Base-by-base conservation (phyloP, 2,113 vertebrate species). In the Apteryx owenii region DNA sequence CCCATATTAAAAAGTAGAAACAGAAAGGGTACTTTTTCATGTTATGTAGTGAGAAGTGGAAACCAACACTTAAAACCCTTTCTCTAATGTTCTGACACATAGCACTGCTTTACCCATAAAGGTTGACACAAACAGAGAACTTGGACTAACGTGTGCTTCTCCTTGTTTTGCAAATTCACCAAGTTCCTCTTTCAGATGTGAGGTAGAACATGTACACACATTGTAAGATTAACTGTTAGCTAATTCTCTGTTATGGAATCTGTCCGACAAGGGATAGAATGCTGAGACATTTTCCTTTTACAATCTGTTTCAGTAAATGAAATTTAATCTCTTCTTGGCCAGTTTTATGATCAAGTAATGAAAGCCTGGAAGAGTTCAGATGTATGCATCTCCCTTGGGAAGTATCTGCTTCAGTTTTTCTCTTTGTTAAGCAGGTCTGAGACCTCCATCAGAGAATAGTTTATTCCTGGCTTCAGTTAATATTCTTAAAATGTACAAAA, bases 251-350 rank as follows among this genome's bases (percentile, higher is more conserved):
- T 20, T 69, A 78, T 81, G 75, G 78, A 91, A 88, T 78, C 69
- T 6, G 3, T 72, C 71, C 93, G 85, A 92, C 79, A 72, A 77
- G 14, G 44, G 82, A 78, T 72, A 96, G 68, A 76, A 60, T 21
- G 64, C 28, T 33, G 42, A 88, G 68, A 78, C 38, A 7, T 94
- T 94, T 83, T 95, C 70, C 44, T 51, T 87, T 82, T 88, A 46
- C 69, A 86, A 93, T 81, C 62, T 90, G 40, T 94, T 93, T 84
- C 65, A 93, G 75, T 95, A 94, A 96, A 92, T 2, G 26, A 62
- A 96, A 97, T 86, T 33, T 73, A 96, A 89, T 89, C 76, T 89
- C 62, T 62, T 91, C 51, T 83, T 78, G 86, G 86, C 69, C 54
- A 38, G 56, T 77, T 83, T 86, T 83, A 91, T 95, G 66, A 69